A percentile compares a stretch with the other conserved stretches of the same genome.
Conservation (phyloP, 1,140 invertebrate species). For the Tetraneura akinire region DNA sequence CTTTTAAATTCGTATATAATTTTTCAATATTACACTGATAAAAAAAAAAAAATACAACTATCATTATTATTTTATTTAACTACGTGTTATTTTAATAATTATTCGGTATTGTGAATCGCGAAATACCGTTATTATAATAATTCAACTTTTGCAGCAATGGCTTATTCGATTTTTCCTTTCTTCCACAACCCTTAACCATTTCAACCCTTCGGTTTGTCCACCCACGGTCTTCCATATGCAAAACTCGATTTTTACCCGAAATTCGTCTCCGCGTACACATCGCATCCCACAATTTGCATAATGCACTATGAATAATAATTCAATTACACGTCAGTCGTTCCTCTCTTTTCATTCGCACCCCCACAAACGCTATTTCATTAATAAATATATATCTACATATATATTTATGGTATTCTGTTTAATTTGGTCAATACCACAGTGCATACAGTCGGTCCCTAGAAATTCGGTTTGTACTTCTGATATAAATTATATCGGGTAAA, state of each 20-base stretch:
- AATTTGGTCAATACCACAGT: constrained; percentile 29
- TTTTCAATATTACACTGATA: no score
- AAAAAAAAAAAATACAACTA: no score
- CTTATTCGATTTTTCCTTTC: constrained; percentile 16
- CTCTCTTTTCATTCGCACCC: neutral
- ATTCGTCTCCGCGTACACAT: constrained; percentile 5
- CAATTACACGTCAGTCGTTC: constrained; percentile 31
- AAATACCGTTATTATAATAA: no score
- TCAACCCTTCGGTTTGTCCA: neutral
- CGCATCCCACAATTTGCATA: constrained; percentile 36
- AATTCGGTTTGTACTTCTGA: constrained; percentile 40
- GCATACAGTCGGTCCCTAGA: neutral
- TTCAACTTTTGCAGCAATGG: no score
- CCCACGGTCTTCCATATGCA: neutral
- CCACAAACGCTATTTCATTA: neutral
- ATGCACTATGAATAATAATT: constrained; percentile 47
- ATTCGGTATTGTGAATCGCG: no score
- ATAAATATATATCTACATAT: neutral
- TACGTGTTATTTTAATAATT: no score
- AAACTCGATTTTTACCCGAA: constrained; percentile 2
- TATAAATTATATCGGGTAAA: constrained; percentile 38
- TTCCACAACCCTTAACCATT: constrained; percentile 1
- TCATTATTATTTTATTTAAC: no score
- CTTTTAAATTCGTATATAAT: no score
- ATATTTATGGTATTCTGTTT: constrained; percentile 26